Evolutionary conservation across 2,113 vertebrate species (phyloP), one percentile per base, ranked within the genome.

Genomic region (Erythrocercus mccallii): DNA sequence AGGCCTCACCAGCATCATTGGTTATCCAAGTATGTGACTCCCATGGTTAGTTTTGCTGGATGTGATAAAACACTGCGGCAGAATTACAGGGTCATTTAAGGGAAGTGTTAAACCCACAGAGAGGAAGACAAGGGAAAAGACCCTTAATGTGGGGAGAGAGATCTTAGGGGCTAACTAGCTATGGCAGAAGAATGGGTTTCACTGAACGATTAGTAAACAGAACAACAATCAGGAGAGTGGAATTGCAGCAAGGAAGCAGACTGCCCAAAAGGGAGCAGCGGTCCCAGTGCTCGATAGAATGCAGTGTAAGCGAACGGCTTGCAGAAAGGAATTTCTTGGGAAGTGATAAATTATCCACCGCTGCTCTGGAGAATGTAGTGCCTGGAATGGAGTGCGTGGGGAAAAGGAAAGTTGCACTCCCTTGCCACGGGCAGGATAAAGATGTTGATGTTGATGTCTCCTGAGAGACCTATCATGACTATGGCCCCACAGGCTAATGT

Each of bases 21-120:
- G 10, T 22, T 45, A 25, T 27, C 33, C 27, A 45, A 37, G 38
- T 25, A 20, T 45, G 38, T 17, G 38, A 11, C 22, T 62, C 21
- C 47, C 38, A 33, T 21, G 13, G 27, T 27, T 22, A 40, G 72
- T 35, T 60, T 61, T 77, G 33, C 64, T 23, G 25, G 54, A 69
- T 1, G 0, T 25, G 44, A 68, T 51, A 77, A 86, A 78, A 53
- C 33, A 45, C 15, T n/a, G 27, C 0, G 0, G 9, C n/a, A 53
- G 45, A 78, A 78, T 53, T 53, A 38, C 47, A n/a, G 47, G 19
- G 45, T 37, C 2, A 12, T 54, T 61, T 38, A n/a, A 69, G 19
- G 15, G 23, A 33, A 53, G 14, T 8, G 2, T 69, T 61, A 61
- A 61, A 22, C 12, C 38, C 0, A 4, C 14, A 53, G 47, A 45